Base-by-base conservation (phyloP, 2,888 invertebrate species). In the Anaspis maculata region DNA sequence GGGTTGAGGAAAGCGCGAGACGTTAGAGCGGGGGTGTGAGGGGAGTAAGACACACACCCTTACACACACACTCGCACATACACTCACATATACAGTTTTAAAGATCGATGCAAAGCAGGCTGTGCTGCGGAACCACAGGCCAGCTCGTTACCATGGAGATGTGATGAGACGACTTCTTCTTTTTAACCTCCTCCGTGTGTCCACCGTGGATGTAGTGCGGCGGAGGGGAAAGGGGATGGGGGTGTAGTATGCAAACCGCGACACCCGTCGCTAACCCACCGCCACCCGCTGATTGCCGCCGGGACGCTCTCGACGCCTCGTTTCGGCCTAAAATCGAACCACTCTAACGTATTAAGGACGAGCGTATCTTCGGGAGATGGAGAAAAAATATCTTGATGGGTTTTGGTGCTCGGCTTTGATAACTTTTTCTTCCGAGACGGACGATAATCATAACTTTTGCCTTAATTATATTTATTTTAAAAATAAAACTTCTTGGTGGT, bases 131-230 rank as follows among this genome's bases (percentile, higher is more conserved):
- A 52, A 62, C 62, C 61, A 61, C 62, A 62, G 66, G 64, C 62
- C 59, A 64, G 64, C 65, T 65, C 66, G 66, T 66, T 66, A 66
- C 66, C 65, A 66, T 66, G 66, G 66, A 59, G 66, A 66, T 66
- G 65, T 65, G 66, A 62, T 63, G 63, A 65, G 64, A 63, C 60
- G 61, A 61, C 64, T 64, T 64, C 63, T 65, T 64, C 64, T 64
- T 66, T 66, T 65, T 66, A 65, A 64, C 64, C 65, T 62, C 56
- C 61, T 62, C 56, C 59, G 59, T 57, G 56, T 59, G 61, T 59
- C 62, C 62, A 60, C 62, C 62, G 61, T 52, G 49, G 46, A 42
- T 45, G 51, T 41, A 39, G 44, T 34, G 45, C 33, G 37, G 43
- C 42, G 38, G 42, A 39, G 39, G 44, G 32, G 24, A 37, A 36